Percentiles rank a stretch among this genome's conserved stretches.
phyloP scores from a whole-genome alignment of 2,888 invertebrate species.

The Lycia hirtaria region DNA sequence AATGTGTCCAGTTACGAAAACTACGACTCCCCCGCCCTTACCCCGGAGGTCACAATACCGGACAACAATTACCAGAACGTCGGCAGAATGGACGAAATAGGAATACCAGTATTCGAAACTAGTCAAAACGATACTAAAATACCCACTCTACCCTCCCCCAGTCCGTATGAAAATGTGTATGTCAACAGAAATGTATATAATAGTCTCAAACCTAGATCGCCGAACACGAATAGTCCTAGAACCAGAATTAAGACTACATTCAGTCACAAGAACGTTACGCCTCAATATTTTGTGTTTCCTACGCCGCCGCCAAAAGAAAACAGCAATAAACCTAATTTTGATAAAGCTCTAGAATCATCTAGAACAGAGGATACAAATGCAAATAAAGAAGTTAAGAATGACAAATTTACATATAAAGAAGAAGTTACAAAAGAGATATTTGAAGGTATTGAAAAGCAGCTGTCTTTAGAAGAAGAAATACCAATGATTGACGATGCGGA shows the following conservation, averaged over 20 bases:
- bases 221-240: slow-evolving; percentile 83
- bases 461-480: slow-evolving; percentile 82
- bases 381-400: slow-evolving; percentile 11
- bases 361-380: slow-evolving; percentile 9
- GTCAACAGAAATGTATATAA: slow-evolving; percentile 66
- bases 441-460: slow-evolving; percentile 78
- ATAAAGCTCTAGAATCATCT: slow-evolving; percentile 21
- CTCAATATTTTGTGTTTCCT: slow-evolving; percentile 81
- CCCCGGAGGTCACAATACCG: slow-evolving; percentile 64
- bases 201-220: slow-evolving; percentile 75
- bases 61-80: slow-evolving; percentile 69
- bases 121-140: slow-evolving; percentile 62
- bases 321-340: slow-evolving; percentile 58
- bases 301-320: slow-evolving; percentile 69
- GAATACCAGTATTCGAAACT: slow-evolving; percentile 75
- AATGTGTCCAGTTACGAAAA: slow-evolving; percentile 85
- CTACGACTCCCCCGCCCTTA: slow-evolving; percentile 72
- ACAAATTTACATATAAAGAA: no score
- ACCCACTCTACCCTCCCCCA: slow-evolving; percentile 59
- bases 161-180: slow-evolving; percentile 88
- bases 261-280: slow-evolving; percentile 79
- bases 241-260: slow-evolving; percentile 87
- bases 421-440: slow-evolving; percentile 51
- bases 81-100: slow-evolving; percentile 78
- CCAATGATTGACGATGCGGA: slow-evolving; percentile 82